phyloP scores from a whole-genome alignment of 2,888 invertebrate genomes.

The Rhagonycha fulva region DNA sequence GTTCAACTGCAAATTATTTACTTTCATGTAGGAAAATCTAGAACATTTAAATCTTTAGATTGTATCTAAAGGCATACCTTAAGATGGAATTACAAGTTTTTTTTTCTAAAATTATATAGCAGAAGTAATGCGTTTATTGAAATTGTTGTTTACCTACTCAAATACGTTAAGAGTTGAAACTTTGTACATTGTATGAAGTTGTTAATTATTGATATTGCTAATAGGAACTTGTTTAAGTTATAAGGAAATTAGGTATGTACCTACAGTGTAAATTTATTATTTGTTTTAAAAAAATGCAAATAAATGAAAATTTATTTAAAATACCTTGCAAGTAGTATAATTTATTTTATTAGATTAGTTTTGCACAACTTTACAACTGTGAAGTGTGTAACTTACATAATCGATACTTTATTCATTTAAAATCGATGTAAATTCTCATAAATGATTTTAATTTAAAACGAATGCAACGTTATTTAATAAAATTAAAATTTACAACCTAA shows the following conservation, averaged over 20 bases:
- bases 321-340: not conserved
- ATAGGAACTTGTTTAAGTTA: not conserved
- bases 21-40: not conserved
- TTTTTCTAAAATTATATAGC: not conserved
- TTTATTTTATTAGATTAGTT: not conserved
- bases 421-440: not conserved
- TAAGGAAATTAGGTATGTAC: not conserved
- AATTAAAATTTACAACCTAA: not conserved
- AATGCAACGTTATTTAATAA: not conserved
- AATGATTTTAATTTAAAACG: not conserved
- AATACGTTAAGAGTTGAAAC: not conserved
- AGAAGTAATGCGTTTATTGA: not conserved
- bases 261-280: not conserved
- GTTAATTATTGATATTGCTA: not conserved
- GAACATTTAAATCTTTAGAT: not conserved
- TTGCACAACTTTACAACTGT: not conserved
- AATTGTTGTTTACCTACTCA: not conserved
- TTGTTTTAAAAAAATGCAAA: not conserved
- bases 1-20: not conserved
- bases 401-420: not conserved
- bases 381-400: not conserved
- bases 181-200: not conserved
- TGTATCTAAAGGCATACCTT: not conserved
- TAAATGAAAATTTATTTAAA: not conserved
- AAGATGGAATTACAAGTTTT: not conserved